These are phyloP conservation scores for Botrylloides violaceus DNA, from an alignment of 23 tunicate species.

Conservation along the genomic window DNA sequence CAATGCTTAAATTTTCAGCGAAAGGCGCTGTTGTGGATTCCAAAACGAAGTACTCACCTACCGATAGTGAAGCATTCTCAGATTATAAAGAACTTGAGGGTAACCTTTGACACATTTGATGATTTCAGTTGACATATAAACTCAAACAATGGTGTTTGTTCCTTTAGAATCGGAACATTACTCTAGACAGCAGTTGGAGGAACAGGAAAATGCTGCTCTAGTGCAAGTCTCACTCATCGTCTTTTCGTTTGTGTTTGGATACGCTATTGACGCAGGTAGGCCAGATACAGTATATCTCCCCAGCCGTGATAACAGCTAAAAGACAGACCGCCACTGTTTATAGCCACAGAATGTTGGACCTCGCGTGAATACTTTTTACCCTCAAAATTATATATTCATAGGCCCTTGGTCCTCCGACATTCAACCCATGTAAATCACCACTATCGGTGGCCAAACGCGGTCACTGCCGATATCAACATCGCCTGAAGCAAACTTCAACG, in stretches of 20 bases:
- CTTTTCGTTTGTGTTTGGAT: conserved; percentile 10
- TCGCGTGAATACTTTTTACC: too few species aligned
- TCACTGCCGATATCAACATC: too few species aligned
- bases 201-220: conserved; percentile 7
- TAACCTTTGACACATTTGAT: not conserved
- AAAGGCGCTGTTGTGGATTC: not conserved
- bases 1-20: too few species aligned
- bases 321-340: too few species aligned
- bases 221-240: conserved; percentile 8
- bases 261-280: conserved; percentile 13
- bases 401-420: too few species aligned
- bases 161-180: not conserved
- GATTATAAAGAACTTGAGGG: not conserved
- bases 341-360: too few species aligned
- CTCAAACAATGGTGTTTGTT: not conserved
- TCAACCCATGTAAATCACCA: too few species aligned
- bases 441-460: too few species aligned
- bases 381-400: too few species aligned
- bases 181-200: not conserved
- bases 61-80: conserved; percentile 1
- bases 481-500: too few species aligned
- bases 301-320: too few species aligned
- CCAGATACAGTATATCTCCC: not conserved
- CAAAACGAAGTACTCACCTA: not conserved
- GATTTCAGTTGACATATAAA: too few species aligned